Conservation (phyloP, 2,888 invertebrate species). For the Agonopterix arenella region DNA sequence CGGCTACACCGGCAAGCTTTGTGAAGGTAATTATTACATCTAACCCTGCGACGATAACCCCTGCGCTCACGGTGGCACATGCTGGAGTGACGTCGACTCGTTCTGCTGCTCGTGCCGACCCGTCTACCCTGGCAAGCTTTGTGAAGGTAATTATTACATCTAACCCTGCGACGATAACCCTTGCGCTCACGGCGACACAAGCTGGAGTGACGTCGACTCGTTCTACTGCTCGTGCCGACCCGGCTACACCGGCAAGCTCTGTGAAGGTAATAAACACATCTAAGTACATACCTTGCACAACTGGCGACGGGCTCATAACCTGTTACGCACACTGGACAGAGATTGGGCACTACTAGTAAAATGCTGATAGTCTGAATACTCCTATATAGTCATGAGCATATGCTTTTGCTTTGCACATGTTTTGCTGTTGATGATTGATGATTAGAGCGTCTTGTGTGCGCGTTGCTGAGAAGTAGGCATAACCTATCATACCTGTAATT, state of each 20-base stretch:
- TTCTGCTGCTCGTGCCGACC: constrained; percentile 89
- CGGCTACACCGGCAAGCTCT: constrained; percentile 87
- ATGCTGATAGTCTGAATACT: too few species aligned
- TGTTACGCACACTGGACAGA: too few species aligned
- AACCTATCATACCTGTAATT: too few species aligned
- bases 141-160: constrained; percentile 78
- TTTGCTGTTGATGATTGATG: too few species aligned
- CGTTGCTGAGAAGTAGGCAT: too few species aligned
- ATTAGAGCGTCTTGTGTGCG: too few species aligned
- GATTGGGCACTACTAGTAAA: too few species aligned
- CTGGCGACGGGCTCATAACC: too few species aligned
- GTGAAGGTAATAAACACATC: constrained; percentile 78
- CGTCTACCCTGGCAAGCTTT: constrained; percentile 87
- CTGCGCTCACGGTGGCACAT: constrained; percentile 86
- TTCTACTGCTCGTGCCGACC: constrained; percentile 89
- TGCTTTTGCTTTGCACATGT: too few species aligned
- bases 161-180: constrained; percentile 82
- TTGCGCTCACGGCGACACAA: constrained; percentile 85
- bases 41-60: constrained; percentile 82
- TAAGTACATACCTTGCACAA: too few species aligned
- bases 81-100: constrained; percentile 86
- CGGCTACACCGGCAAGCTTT: constrained; percentile 87
- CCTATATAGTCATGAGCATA: too few species aligned
- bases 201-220: constrained; percentile 86
- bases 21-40: constrained; percentile 78